These are phyloP conservation scores for Clanis bilineata DNA, from an alignment of 2,888 invertebrate species.

Conservation along the genomic window DNA sequence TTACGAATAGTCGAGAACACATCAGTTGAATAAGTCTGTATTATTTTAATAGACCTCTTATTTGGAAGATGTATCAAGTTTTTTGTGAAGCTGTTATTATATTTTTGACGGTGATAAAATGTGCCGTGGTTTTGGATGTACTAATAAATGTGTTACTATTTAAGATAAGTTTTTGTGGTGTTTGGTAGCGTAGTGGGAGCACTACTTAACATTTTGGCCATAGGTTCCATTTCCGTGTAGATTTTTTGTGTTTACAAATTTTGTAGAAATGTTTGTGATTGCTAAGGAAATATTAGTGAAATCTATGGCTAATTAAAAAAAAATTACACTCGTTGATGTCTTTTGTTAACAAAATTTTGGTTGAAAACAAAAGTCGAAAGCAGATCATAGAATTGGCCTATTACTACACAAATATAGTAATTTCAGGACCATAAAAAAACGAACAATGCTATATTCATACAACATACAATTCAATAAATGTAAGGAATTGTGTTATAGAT, in stretches of 20 bases:
- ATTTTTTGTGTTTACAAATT: too few relatives aligned
- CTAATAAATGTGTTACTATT: neutral
- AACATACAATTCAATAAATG: neutral
- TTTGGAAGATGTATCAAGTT: neutral
- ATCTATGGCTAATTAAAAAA: too few relatives aligned
- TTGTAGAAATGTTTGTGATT: too few relatives aligned
- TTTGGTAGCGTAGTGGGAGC: neutral
- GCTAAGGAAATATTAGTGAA: too few relatives aligned
- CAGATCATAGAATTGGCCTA: too few relatives aligned
- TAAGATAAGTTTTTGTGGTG: neutral
- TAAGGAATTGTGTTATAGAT: too few relatives aligned
- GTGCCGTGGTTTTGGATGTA: neutral
- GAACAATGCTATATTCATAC: neutral
- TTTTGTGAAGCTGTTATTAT: neutral
- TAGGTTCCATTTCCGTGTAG: too few relatives aligned
- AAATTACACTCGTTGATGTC: too few relatives aligned
- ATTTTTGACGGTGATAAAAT: slow-evolving; percentile 7
- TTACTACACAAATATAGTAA: too few relatives aligned
- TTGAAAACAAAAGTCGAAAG: too few relatives aligned
- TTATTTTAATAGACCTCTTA: slow-evolving; percentile 11
- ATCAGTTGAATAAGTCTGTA: slow-evolving; percentile 9
- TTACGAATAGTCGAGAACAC: slow-evolving; percentile 3
- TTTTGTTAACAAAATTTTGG: too few relatives aligned
- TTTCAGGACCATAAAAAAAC: too few relatives aligned
- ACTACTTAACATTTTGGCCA: neutral